Evolutionary conservation across 64 coral and sea anemone genomes (phyloP).

Genomic region (Hydrozoanthus tunicans): DNA sequence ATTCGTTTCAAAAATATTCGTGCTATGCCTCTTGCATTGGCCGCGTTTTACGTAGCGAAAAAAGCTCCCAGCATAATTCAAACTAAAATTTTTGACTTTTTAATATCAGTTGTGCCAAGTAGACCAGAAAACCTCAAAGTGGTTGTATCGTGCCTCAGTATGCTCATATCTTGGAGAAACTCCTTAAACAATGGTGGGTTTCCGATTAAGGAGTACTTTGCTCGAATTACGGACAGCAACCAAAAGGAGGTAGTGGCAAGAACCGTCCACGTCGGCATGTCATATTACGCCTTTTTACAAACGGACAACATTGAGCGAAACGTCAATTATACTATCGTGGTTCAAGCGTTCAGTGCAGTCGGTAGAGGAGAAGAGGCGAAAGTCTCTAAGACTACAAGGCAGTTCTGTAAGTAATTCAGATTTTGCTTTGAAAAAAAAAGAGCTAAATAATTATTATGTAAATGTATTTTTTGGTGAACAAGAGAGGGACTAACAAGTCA

Average conservation of each 20-base stretch:
- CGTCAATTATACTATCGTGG: neutral
- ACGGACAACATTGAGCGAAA: neutral
- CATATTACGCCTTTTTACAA: neutral
- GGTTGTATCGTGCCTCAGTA: neutral
- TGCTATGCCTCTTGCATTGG: too few species aligned
- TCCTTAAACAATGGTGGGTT: neutral
- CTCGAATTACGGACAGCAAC: neutral
- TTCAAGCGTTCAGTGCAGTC: neutral
- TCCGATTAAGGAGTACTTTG: neutral
- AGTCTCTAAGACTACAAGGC: neutral
- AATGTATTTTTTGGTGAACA: too few species aligned
- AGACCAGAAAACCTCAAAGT: neutral
- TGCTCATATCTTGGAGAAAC: neutral
- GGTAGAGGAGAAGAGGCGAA: neutral
- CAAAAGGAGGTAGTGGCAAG: neutral
- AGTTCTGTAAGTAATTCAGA: neutral
- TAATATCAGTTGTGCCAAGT: neutral
- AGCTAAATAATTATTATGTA: too few species aligned
- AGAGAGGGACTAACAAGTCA: too few species aligned
- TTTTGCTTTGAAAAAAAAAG: too few species aligned
- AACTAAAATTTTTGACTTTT: neutral
- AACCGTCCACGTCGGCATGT: neutral
- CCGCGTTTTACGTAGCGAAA: too few species aligned
- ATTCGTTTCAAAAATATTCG: too few species aligned
- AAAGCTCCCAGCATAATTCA: neutral